Conservation (phyloP, 2,797 vertebrate genomes). For the Cottoperca gobio region DNA sequence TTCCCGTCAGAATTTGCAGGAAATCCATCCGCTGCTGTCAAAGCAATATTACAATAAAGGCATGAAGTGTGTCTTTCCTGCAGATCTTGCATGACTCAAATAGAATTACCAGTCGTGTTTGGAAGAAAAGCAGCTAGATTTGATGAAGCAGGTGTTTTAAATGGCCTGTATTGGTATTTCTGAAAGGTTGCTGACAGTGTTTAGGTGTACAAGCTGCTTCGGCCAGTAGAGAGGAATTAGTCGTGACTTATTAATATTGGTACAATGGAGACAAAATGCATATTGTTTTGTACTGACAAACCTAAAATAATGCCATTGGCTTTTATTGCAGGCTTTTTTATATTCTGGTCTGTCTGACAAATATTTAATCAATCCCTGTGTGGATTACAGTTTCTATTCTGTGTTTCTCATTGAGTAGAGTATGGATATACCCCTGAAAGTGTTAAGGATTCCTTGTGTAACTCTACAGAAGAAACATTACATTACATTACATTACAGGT, state of each 20-base stretch:
- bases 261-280: slow-evolving; percentile 21
- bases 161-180: slow-evolving; percentile 47
- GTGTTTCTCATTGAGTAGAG: neutral
- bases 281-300: slow-evolving; percentile 30
- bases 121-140: slow-evolving; percentile 45
- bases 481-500: no score
- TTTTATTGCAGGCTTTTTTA: slow-evolving; percentile 2
- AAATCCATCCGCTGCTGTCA: slow-evolving; percentile 72
- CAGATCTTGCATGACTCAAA: slow-evolving; percentile 58
- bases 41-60: slow-evolving; percentile 69
- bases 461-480: neutral
- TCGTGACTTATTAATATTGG: slow-evolving; percentile 41
- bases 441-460: neutral
- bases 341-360: slow-evolving; percentile 2
- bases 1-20: slow-evolving; percentile 70
- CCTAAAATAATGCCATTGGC: slow-evolving; percentile 3
- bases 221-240: slow-evolving; percentile 41
- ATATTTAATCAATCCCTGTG: slow-evolving; percentile 2
- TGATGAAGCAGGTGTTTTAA: slow-evolving; percentile 62
- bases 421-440: neutral
- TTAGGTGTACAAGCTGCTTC: slow-evolving; percentile 41
- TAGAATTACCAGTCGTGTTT: slow-evolving; percentile 46
- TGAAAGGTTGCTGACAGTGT: slow-evolving; percentile 32
- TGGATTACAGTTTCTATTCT: neutral
- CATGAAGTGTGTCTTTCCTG: slow-evolving; percentile 55